These are phyloP conservation scores for Phlogophora meticulosa DNA, from an alignment of 2,888 invertebrate genomes.

Conservation along the genomic window DNA sequence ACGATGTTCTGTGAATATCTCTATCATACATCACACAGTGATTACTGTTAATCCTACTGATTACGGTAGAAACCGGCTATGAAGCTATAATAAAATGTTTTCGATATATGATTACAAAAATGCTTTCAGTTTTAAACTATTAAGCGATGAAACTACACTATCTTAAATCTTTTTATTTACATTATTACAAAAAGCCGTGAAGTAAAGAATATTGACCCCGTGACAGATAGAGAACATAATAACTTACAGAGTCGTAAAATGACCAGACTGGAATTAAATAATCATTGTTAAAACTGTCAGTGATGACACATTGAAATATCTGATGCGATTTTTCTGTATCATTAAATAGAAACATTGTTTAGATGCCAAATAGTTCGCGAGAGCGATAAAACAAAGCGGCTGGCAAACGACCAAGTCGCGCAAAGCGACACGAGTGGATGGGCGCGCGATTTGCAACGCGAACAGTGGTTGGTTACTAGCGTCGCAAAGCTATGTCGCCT, in stretches of 20 bases:
- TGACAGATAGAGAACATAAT: slow-evolving; percentile 35
- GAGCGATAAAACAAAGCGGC: slow-evolving; percentile 87
- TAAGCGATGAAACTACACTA: not conserved
- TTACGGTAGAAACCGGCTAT: too few species aligned
- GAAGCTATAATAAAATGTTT: too few species aligned
- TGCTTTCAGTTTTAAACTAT: not conserved
- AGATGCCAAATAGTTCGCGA: slow-evolving; percentile 88
- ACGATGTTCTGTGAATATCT: slow-evolving; percentile 4
- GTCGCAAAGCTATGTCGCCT: slow-evolving; percentile 67
- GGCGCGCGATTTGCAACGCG: slow-evolving; percentile 82
- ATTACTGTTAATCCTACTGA: not conserved
- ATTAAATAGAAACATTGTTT: slow-evolving; percentile 88
- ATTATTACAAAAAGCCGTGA: slow-evolving; percentile 32
- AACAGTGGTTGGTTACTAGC: slow-evolving; percentile 68
- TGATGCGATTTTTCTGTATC: slow-evolving; percentile 85
- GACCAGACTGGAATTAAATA: slow-evolving; percentile 60
- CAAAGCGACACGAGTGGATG: slow-evolving; percentile 85
- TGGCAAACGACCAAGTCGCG: slow-evolving; percentile 88
- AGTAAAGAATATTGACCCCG: slow-evolving; percentile 30
- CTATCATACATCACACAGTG: not conserved
- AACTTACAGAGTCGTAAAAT: slow-evolving; percentile 37
- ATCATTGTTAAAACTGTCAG: slow-evolving; percentile 68
- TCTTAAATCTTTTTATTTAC: slow-evolving; percentile 29
- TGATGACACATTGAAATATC: slow-evolving; percentile 84
- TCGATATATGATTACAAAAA: not conserved